Conservation (phyloP, 1,140 invertebrate genomes). For the Scaptodrosophila lebanonensis region DNA sequence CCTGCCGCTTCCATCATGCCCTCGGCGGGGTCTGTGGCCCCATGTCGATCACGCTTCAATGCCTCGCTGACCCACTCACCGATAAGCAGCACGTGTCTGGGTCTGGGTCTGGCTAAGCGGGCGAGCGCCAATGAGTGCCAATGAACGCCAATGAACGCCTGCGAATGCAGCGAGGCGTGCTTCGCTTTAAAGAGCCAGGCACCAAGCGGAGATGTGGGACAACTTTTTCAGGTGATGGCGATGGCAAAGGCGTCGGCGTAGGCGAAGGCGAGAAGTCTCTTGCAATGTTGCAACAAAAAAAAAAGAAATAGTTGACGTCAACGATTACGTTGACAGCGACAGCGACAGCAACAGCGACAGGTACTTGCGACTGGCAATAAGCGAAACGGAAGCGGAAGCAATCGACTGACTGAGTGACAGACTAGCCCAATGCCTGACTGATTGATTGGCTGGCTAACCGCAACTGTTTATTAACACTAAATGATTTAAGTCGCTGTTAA, state of each 20-base stretch:
- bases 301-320: not conserved
- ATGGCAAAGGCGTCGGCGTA: no score
- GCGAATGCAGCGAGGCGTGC: no score
- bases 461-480: conserved; percentile 33
- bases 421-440: not conserved
- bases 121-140: conserved; percentile 18
- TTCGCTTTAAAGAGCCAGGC: no score
- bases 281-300: not conserved
- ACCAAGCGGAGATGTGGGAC: no score
- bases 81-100: not conserved
- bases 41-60: conserved; percentile 38
- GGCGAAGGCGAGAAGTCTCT: not conserved
- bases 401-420: conserved; percentile 34
- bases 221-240: no score
- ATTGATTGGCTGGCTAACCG: not conserved
- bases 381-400: conserved; percentile 51
- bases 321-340: not conserved
- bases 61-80: conserved; percentile 39
- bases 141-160: not conserved
- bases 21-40: conserved; percentile 7
- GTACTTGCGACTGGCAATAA: conserved; percentile 21
- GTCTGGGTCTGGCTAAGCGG: not conserved
- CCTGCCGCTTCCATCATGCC: no score
- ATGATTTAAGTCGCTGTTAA: conserved; percentile 55
- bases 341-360: conserved; percentile 8